phyloP scores from a whole-genome alignment of 2,113 vertebrate species.

The Callocephalon fimbriatum region DNA sequence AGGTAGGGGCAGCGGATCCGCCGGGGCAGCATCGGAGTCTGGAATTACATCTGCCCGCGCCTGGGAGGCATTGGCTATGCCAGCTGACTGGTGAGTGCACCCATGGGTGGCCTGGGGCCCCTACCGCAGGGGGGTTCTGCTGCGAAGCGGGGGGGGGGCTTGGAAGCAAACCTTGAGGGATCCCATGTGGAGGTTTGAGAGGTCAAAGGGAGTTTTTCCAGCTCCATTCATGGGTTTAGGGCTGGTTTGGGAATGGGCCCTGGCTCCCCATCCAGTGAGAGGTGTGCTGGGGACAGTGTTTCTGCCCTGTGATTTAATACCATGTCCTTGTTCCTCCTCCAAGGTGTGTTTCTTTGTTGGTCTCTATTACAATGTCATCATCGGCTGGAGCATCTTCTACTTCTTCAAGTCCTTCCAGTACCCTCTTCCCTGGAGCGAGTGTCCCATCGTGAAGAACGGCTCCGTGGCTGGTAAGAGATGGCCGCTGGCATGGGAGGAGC shows the following conservation, averaged over 20 bases:
- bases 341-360: slow-evolving; percentile 97
- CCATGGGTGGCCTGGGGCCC: fast-evolving
- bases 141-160: neutral
- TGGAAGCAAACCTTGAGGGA: neutral
- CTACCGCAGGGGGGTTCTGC: fast-evolving
- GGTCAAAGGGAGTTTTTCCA: neutral
- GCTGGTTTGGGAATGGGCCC: neutral
- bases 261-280: fast-evolving
- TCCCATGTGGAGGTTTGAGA: fast-evolving
- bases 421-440: slow-evolving; percentile 96
- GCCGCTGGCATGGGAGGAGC: fast-evolving
- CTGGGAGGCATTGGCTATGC: slow-evolving; percentile 95
- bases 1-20: slow-evolving; percentile 95
- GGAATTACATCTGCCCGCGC: slow-evolving; percentile 94
- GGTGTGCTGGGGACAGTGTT: neutral
- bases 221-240: fast-evolving
- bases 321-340: neutral
- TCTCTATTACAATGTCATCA: slow-evolving; percentile 98
- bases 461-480: slow-evolving; percentile 81
- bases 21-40: slow-evolving; percentile 95
- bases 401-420: slow-evolving; percentile 98
- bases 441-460: slow-evolving; percentile 88
- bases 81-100: slow-evolving; percentile 88
- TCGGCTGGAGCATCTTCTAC: slow-evolving; percentile 98
- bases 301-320: neutral